phyloP scores from a whole-genome alignment of 2,113 vertebrate genomes.

The Crotophaga sulcirostris region DNA sequence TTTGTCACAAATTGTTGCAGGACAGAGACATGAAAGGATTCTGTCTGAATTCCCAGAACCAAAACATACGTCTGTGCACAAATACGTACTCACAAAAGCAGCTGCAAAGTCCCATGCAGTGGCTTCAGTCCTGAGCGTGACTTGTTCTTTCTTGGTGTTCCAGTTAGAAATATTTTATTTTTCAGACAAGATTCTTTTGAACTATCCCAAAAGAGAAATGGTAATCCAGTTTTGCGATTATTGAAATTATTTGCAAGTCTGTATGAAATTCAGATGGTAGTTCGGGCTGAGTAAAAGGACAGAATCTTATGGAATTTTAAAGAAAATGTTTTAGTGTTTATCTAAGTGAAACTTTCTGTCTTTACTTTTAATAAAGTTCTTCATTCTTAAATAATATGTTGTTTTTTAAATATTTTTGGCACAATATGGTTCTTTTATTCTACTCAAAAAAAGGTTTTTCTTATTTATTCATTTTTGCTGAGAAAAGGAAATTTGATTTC shows the following conservation, averaged over 20 bases:
- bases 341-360: not conserved
- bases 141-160: not conserved
- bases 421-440: not conserved
- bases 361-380: not conserved
- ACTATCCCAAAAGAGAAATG: slow-evolving; percentile 18
- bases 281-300: not conserved
- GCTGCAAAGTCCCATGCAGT: not conserved
- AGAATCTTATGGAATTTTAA: not conserved
- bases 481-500: not conserved
- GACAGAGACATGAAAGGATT: slow-evolving; percentile 22
- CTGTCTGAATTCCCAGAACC: not conserved
- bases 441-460: not conserved
- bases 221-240: not conserved
- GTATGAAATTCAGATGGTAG: slow-evolving; percentile 31
- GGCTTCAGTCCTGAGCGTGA: not conserved
- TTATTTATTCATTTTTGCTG: not conserved
- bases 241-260: slow-evolving; percentile 35
- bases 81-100: not conserved
- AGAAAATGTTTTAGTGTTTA: not conserved
- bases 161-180: not conserved
- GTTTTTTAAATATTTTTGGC: not conserved
- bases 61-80: not conserved
- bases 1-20: slow-evolving; percentile 10
- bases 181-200: not conserved
- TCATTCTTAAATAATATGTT: not conserved